These are phyloP conservation scores for Drosophila obscura DNA, from an alignment of 1,140 invertebrate species.

Conservation along the genomic window DNA sequence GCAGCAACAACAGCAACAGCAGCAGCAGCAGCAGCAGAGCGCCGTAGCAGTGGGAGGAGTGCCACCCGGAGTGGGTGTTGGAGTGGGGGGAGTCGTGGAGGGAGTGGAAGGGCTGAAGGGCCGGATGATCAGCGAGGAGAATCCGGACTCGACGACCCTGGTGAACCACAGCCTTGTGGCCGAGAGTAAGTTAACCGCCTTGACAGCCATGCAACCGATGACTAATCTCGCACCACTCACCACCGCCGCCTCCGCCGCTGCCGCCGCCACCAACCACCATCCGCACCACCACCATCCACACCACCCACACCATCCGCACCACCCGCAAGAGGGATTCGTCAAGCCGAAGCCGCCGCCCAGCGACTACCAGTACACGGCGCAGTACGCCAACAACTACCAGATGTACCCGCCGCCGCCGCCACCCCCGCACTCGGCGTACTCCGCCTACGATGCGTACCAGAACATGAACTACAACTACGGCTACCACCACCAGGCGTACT, in stretches of 20 bases:
- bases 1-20: constrained; percentile 47
- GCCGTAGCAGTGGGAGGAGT: constrained; percentile 13
- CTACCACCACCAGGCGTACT: constrained; percentile 82
- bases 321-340: constrained; percentile 79
- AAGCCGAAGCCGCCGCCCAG: constrained; percentile 83
- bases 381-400: constrained; percentile 83
- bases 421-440: constrained; percentile 76
- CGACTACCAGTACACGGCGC: constrained; percentile 78
- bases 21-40: constrained; percentile 41
- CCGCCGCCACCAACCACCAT: constrained; percentile 48
- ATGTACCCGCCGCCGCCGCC: constrained; percentile 82
- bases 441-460: constrained; percentile 82
- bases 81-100: constrained; percentile 17
- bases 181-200: constrained; percentile 78
- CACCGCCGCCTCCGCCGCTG: constrained; percentile 28
- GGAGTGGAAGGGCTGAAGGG: constrained; percentile 72
- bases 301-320: constrained; percentile 55
- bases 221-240: constrained; percentile 72
- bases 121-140: constrained; percentile 78
- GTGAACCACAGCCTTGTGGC: constrained; percentile 75
- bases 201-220: constrained; percentile 81
- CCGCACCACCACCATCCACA: constrained; percentile 48
- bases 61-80: constrained; percentile 7
- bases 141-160: constrained; percentile 81
- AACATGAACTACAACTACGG: constrained; percentile 84